Evolutionary conservation across 2,888 invertebrate genomes (phyloP).

Genomic region (Chymomyza fuscimana): DNA sequence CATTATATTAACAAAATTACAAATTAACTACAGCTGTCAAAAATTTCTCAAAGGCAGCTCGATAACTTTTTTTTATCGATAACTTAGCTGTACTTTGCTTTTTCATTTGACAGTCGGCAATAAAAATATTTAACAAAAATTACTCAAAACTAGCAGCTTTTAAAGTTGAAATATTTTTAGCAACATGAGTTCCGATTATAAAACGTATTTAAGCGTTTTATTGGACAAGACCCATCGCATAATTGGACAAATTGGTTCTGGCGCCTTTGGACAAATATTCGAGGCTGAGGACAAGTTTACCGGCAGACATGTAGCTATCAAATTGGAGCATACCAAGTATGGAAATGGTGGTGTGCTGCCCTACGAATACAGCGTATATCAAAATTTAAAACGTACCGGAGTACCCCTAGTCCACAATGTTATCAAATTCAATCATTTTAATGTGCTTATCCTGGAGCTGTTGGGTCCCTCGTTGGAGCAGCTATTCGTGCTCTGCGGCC

Average conservation of each 20-base stretch:
- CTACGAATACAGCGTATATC: constrained; percentile 30
- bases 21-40: background rate
- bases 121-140: background rate
- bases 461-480: constrained; percentile 46
- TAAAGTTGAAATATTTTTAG: too few species aligned
- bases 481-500: constrained; percentile 32
- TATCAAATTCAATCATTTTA: fast-evolving
- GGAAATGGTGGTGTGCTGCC: fast-evolving
- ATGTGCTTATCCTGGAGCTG: constrained; percentile 47
- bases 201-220: background rate
- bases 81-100: too few species aligned
- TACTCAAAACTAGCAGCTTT: background rate
- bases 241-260: constrained; percentile 23
- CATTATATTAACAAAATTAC: background rate
- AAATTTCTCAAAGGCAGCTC: too few species aligned
- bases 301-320: constrained; percentile 38
- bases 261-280: constrained; percentile 43
- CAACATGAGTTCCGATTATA: background rate
- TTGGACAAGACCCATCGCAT: constrained; percentile 10
- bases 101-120: too few species aligned
- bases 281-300: background rate
- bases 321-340: constrained; percentile 14
- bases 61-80: too few species aligned
- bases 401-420: constrained; percentile 26
- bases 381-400: background rate